Evolutionary conservation across 2,113 vertebrate species (phyloP), one percentile per base, ranked within the genome.

Genomic region (Lutjanus erythropterus): DNA sequence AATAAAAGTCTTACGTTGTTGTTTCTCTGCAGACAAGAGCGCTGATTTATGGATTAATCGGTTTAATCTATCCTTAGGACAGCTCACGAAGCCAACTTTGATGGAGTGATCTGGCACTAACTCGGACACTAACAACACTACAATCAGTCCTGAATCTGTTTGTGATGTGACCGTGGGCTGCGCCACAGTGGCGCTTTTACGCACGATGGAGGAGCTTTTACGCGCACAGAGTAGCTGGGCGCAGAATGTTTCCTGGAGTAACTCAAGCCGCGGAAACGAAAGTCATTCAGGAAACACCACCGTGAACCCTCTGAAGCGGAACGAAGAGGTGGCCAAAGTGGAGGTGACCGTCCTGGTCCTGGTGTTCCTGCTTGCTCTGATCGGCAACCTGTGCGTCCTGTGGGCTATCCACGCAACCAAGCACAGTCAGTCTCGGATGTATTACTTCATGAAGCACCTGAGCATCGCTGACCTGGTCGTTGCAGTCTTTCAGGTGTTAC

Each of bases 371-470:
- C 95, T 99, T 1, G 98, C 97, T 2, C 92, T 99, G 59, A 96
- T 89, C 0, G 98, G 98, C 44, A 99, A 99, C 91, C 86, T 96
- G 74, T 98, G 97, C 42, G 98, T 99, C 74, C 94, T 99, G 52
- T 86, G 97, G 86, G 97, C 97, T 18, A 95, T 99, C 91, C 95
- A 94, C 93, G 96, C 95, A 70, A 95, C 95, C 88, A 97, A 97
- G 74, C 96, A 96, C 93, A 95, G 96, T 72, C 96, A 96, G 64
- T 97, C 97, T 42, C 96, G 98, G 91, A 98, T 99, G 96, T 97
- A 97, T 80, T 99, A 96, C 93, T 99, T 99, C 94, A 99, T 99
- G 97, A 98, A 98, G 90, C 98, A 99, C 91, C 88, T 99, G 69
- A 99, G 98, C 94, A 97, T 99, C 42, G 98, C 98, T 2, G 98